Percentiles rank a stretch among this genome's conserved stretches.
These are phyloP conservation scores for Poecilia velifera DNA, from an alignment of 2,797 vertebrate species.

Conservation along the genomic window DNA sequence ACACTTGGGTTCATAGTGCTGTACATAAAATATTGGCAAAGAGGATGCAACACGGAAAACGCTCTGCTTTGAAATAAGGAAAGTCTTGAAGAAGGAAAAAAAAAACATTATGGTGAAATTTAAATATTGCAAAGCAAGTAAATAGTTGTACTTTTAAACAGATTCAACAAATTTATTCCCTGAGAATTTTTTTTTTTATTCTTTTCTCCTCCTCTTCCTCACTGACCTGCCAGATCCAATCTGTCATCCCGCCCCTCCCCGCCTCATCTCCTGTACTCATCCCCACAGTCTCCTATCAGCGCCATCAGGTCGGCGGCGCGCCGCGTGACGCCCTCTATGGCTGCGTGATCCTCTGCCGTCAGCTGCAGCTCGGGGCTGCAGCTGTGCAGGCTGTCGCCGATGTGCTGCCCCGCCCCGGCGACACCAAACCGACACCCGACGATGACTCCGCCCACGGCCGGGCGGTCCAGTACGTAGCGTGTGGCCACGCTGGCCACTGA, in stretches of 20 bases:
- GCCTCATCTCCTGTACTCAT: conserved; percentile 61
- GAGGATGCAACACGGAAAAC: background rate
- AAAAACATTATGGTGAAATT: background rate
- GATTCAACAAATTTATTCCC: background rate
- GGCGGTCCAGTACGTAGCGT: conserved; percentile 59
- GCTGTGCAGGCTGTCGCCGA: conserved; percentile 62
- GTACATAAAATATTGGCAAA: background rate
- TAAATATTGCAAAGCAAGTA: background rate
- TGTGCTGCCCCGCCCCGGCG: conserved; percentile 55
- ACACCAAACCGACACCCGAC: conserved; percentile 65
- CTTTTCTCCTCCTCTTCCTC: conserved; percentile 4
- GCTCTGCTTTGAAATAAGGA: background rate
- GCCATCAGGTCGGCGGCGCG: conserved; percentile 52
- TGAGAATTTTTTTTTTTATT: background rate
- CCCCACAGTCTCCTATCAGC: conserved; percentile 60
- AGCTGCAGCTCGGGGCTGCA: conserved; percentile 55
- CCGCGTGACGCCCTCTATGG: conserved; percentile 46
- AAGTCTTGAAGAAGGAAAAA: background rate
- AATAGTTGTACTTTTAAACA: background rate
- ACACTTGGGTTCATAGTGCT: background rate
- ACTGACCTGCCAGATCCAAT: conserved; percentile 33
- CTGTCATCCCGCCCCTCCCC: conserved; percentile 13
- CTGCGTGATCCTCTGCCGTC: conserved; percentile 36
- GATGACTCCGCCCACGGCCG: conserved; percentile 66
- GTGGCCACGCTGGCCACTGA: conserved; percentile 64